Percentiles rank a stretch among this genome's conserved stretches.
Conservation (phyloP, 2,888 invertebrate genomes). For the Phengaris arion region DNA sequence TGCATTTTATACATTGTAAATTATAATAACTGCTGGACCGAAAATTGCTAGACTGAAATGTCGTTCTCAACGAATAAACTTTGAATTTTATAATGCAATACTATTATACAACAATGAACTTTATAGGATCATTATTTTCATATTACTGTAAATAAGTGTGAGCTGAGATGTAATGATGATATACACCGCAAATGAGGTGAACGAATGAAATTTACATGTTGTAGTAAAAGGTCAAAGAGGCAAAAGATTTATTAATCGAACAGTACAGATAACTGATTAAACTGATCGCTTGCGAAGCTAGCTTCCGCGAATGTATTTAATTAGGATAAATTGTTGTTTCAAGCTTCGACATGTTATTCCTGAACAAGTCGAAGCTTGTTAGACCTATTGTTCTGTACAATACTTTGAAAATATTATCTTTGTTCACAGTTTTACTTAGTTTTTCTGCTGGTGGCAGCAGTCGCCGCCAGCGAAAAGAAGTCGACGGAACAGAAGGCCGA, state of each 20-base stretch:
- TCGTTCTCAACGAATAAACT: not conserved
- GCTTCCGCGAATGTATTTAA: not conserved
- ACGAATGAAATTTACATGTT: not conserved
- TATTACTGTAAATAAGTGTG: constrained; percentile 1
- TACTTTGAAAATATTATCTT: constrained; percentile 24
- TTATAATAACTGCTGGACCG: not conserved
- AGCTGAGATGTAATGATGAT: not conserved
- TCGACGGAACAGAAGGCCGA: constrained; percentile 77
- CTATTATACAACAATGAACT: not conserved
- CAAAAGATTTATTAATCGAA: not conserved
- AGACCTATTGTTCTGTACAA: not conserved
- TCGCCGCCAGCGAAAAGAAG: constrained; percentile 84
- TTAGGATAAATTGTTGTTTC: not conserved
- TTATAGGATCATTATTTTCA: not conserved
- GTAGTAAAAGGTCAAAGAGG: not conserved
- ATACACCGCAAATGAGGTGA: not conserved
- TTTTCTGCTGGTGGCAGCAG: constrained; percentile 88
- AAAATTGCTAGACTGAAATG: not conserved
- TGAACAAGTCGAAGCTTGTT: too few relatives aligned
- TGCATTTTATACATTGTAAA: not conserved
- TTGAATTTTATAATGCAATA: not conserved
- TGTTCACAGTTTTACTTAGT: constrained; percentile 83
- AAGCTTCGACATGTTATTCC: not conserved
- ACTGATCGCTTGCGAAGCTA: not conserved
- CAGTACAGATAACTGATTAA: not conserved